Base-by-base conservation (phyloP, 2,888 invertebrate genomes). In the Pseudococcus viburni region DNA sequence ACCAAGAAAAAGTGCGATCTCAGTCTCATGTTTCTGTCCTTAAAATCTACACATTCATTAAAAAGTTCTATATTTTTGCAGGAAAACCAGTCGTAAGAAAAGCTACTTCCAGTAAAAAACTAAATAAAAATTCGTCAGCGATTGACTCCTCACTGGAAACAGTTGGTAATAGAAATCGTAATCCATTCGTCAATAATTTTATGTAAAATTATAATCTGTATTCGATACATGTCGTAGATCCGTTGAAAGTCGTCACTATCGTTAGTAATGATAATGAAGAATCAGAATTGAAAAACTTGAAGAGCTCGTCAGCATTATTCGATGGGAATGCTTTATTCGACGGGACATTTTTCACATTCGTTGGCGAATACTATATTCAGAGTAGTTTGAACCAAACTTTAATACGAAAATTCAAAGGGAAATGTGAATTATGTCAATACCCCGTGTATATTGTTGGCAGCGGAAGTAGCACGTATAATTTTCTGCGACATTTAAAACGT, bases 241-340 rank as follows among this genome's bases (percentile, higher is more conserved):
- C 68, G 3, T 26, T 12, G 0, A 68, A 9, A 22, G 68, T 11
- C n/a, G 15, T 59, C 7, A 59, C 26, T 1, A 33, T 33, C 26
- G 26, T 33, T 33, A 33, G 3, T 33, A 33, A n/a, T 59, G 15
- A 17, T n/a, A n/a, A n/a, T 7, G 42, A 42, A n/a, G 59, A n/a
- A n/a, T 7, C n/a, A n/a, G 15, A 9, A n/a, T n/a, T 19, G 22
- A 8, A 8, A 22, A 19, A 55, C 22, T 22, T 8, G 9, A 12
- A 19, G 22, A 64, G 11, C 39, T 33, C n/a, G 8, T 15, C 73
- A 33, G 33, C 12, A 17, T 33, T 33, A 17, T 33, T 17, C 9
- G 73, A 73, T 33, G 39, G 39, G 15, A 73, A 33, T 73, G 73
- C 73, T 33, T 12, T 73, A 33, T 73, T 73, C 33, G 73, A 73